Evolutionary conservation across 2,888 invertebrate species (phyloP).

Genomic region (Tubiluchus corallicola): DNA sequence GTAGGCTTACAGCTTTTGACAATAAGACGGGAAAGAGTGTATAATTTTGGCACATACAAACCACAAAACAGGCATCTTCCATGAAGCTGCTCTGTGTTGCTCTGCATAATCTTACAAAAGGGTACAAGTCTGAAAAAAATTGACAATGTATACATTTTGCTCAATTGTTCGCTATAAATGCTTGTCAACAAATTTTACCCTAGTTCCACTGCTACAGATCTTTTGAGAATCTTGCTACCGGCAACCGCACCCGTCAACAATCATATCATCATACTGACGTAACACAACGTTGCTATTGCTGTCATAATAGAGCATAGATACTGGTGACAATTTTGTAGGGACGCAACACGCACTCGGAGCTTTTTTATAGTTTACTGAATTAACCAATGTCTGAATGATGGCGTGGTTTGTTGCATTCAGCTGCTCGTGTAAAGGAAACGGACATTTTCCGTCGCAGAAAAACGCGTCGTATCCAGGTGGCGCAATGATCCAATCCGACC

Average conservation of each 20-base stretch:
- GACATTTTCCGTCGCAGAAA: constrained; percentile 1
- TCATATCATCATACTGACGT: constrained; percentile 1
- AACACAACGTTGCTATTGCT: constrained; percentile 3
- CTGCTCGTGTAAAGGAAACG: constrained; percentile 1
- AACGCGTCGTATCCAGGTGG: neutral
- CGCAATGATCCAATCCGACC: constrained; percentile 3
- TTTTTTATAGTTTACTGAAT: constrained; percentile 3
- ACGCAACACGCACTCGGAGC: neutral
- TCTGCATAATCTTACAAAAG: no score
- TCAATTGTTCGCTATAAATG: no score
- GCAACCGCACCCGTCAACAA: constrained; percentile 1
- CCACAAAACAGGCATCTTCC: no score
- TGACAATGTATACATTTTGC: no score
- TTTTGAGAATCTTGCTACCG: no score
- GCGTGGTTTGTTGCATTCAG: constrained; percentile 1
- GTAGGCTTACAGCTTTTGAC: no score
- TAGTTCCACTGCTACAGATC: no score
- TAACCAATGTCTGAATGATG: neutral
- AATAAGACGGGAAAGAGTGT: no score
- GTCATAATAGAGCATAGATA: neutral
- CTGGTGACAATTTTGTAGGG: neutral
- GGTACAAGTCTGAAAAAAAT: no score
- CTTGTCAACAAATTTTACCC: no score
- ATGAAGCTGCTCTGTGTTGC: no score
- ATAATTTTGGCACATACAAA: no score